phyloP scores from a whole-genome alignment of 2,888 invertebrate species.

The Parascotia fuliginaria region DNA sequence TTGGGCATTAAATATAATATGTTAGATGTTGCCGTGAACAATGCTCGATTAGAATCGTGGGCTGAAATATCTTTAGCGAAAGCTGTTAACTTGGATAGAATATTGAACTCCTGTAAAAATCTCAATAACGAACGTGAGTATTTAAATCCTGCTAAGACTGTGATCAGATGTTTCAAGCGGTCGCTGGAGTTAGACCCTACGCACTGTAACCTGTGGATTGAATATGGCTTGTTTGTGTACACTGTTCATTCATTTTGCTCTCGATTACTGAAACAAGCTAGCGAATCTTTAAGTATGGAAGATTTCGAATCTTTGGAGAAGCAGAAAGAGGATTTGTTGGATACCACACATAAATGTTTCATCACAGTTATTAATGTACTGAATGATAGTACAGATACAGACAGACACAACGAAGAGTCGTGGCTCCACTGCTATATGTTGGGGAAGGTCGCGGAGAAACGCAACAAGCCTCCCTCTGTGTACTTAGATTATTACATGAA shows the following conservation, averaged over 20 bases:
- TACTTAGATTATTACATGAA: constrained; percentile 93
- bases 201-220: constrained; percentile 93
- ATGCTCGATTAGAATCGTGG: constrained; percentile 95
- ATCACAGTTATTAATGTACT: constrained; percentile 88
- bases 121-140: constrained; percentile 87
- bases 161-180: constrained; percentile 92
- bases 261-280: constrained; percentile 92
- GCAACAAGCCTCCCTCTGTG: constrained; percentile 89
- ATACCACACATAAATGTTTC: constrained; percentile 92
- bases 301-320: constrained; percentile 90
- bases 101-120: constrained; percentile 91
- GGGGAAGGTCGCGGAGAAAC: constrained; percentile 97
- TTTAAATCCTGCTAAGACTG: constrained; percentile 89
- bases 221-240: constrained; percentile 96
- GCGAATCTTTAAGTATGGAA: constrained; percentile 90
- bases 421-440: constrained; percentile 98
- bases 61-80: constrained; percentile 94
- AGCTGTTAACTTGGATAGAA: constrained; percentile 91
- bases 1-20: constrained; percentile 93
- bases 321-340: constrained; percentile 92
- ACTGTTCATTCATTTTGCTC: constrained; percentile 96
- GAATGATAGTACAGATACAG: constrained; percentile 79
- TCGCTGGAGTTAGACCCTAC: constrained; percentile 91
- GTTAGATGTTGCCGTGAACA: constrained; percentile 93
- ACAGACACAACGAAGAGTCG: constrained; percentile 91